phyloP scores from a whole-genome alignment of 2,113 vertebrate species.

The Vombatus ursinus region DNA sequence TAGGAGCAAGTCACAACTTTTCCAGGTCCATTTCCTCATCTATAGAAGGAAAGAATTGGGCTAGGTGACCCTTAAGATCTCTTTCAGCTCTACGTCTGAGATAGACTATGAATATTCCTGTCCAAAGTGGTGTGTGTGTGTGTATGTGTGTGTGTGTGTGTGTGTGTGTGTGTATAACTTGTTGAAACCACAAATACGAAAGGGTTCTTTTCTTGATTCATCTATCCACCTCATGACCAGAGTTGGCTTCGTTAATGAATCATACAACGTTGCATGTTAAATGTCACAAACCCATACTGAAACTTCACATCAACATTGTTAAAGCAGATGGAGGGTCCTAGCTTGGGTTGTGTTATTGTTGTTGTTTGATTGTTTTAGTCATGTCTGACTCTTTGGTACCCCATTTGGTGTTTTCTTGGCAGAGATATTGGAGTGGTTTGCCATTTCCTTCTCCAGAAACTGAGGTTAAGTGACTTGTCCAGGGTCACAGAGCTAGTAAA shows the following conservation, averaged over 20 bases:
- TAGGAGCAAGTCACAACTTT: no score
- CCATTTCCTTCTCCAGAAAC: background rate
- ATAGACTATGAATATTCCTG: no score
- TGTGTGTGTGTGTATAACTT: no score
- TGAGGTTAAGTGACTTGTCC: background rate
- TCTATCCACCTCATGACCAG: background rate
- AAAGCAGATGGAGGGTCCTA: background rate
- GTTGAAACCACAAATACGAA: background rate
- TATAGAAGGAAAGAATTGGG: background rate
- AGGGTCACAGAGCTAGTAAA: background rate
- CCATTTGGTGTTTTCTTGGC: no score
- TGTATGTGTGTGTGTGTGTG: no score
- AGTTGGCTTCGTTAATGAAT: background rate
- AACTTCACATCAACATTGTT: background rate
- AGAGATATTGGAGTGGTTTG: no score
- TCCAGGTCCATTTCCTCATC: no score
- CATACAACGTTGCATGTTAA: slow-evolving; percentile 19
- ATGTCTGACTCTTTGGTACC: background rate
- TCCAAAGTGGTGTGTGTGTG: no score
- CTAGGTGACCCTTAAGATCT: background rate
- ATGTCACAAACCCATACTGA: slow-evolving; percentile 15
- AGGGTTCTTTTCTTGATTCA: background rate
- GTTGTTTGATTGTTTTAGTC: background rate
- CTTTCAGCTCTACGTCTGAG: no score
- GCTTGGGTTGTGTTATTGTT: background rate